phyloP scores from a whole-genome alignment of 1,140 invertebrate species.

The Drosophila busckii region DNA sequence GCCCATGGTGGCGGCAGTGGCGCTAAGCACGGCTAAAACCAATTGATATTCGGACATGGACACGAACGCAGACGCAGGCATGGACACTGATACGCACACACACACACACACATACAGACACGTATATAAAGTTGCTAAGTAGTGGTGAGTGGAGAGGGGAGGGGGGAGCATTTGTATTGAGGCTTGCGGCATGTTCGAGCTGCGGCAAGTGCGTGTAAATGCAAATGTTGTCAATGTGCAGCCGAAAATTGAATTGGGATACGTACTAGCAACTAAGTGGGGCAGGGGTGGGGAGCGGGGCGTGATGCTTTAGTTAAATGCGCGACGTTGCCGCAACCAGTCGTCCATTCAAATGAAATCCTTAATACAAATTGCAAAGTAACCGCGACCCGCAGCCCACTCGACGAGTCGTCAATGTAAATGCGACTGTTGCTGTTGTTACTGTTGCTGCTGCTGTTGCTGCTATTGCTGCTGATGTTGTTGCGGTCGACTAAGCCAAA shows the following conservation, averaged over 20 bases:
- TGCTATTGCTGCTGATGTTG: slow-evolving; percentile 27
- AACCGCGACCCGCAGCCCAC: slow-evolving; percentile 54
- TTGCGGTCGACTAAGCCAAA: slow-evolving; percentile 49
- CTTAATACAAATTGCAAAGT: slow-evolving; percentile 75
- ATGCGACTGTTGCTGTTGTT: slow-evolving; percentile 17
- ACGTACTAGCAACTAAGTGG: background rate
- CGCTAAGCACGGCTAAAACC: slow-evolving; percentile 6
- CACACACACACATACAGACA: no score
- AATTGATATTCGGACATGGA: slow-evolving; percentile 24
- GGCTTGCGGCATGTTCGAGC: slow-evolving; percentile 56
- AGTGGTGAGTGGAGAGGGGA: no score
- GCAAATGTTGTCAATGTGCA: slow-evolving; percentile 68
- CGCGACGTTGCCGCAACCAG: slow-evolving; percentile 51
- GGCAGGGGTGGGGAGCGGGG: background rate
- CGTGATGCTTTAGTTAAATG: slow-evolving; percentile 53
- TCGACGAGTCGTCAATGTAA: slow-evolving; percentile 40
- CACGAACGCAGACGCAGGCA: background rate
- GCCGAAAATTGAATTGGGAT: slow-evolving; percentile 68
- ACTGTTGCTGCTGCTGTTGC: slow-evolving; percentile 12
- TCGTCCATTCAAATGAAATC: slow-evolving; percentile 51
- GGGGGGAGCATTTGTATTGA: slow-evolving; percentile 10
- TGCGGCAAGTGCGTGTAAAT: slow-evolving; percentile 71
- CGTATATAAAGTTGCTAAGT: no score
- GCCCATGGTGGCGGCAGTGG: slow-evolving; percentile 13
- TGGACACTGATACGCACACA: background rate